These are phyloP conservation scores for Rhinopomastus cyanomelas DNA, from an alignment of 2,113 vertebrate genomes.

Conservation along the genomic window DNA sequence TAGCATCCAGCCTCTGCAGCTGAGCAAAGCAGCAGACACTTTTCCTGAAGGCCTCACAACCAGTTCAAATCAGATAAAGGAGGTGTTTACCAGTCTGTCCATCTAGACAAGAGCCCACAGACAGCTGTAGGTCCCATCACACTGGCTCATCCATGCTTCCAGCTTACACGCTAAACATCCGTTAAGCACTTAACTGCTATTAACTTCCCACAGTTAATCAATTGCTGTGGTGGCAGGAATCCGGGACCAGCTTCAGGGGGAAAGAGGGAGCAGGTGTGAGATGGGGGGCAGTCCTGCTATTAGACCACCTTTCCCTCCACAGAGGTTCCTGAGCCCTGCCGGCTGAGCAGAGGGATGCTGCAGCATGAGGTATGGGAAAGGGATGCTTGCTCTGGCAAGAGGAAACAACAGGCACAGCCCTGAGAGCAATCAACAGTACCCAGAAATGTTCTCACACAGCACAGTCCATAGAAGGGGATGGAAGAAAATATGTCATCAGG, in stretches of 20 bases:
- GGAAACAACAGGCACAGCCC: background rate
- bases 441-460: background rate
- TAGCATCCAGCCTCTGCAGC: background rate
- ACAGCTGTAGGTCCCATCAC: background rate
- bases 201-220: constrained; percentile 12
- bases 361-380: background rate
- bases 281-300: background rate
- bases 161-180: background rate
- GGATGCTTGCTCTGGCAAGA: background rate
- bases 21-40: background rate
- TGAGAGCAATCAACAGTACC: rapidly evolving
- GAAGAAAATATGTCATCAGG: background rate
- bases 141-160: background rate
- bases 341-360: background rate
- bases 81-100: background rate
- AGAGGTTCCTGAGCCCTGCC: rapidly evolving
- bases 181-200: constrained; percentile 21
- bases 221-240: background rate
- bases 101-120: background rate
- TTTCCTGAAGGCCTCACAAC: background rate
- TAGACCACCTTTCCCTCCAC: background rate
- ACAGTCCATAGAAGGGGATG: background rate
- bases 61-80: background rate
- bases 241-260: background rate
- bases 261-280: background rate